These are phyloP conservation scores for Psix sp. DNA, from an alignment of 1,140 invertebrate genomes.

Conservation along the genomic window DNA sequence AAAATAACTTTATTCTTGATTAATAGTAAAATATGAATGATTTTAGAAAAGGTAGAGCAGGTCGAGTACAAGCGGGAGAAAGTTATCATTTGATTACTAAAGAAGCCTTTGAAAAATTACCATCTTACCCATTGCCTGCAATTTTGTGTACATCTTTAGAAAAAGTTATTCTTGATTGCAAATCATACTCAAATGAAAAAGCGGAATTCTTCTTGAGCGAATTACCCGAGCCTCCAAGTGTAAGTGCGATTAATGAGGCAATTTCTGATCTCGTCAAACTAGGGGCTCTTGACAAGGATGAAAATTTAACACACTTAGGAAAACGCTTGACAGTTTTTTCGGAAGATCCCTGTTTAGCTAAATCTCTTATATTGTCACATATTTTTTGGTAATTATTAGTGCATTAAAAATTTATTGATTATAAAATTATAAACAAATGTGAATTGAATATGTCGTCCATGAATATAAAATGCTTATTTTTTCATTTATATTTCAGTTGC, in stretches of 20 bases:
- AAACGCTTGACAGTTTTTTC: slow-evolving; percentile 76
- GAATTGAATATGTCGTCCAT: background rate
- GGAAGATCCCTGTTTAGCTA: slow-evolving; percentile 78
- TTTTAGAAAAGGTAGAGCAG: slow-evolving; percentile 80
- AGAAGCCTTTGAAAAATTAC: slow-evolving; percentile 74
- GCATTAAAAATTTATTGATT: too few relatives aligned
- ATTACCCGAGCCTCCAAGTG: slow-evolving; percentile 79
- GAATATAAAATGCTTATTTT: background rate
- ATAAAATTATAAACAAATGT: background rate
- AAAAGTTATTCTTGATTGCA: slow-evolving; percentile 81
- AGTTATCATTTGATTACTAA: slow-evolving; percentile 86
- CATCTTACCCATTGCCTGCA: slow-evolving; percentile 79
- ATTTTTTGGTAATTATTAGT: slow-evolving; percentile 79
- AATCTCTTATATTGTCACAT: slow-evolving; percentile 77
- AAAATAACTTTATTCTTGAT: too few relatives aligned
- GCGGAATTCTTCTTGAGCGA: slow-evolving; percentile 76
- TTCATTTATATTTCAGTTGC: slow-evolving; percentile 66
- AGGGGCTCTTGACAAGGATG: slow-evolving; percentile 77
- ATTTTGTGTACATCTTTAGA: slow-evolving; percentile 81
- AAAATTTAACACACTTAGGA: slow-evolving; percentile 80
- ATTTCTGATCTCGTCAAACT: slow-evolving; percentile 77
- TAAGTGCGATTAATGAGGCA: slow-evolving; percentile 73
- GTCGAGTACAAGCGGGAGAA: slow-evolving; percentile 84
- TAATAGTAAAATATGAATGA: too few relatives aligned
- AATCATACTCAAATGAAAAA: slow-evolving; percentile 77